These are phyloP conservation scores for Panagrolaimus sp. DNA, from an alignment of 1,140 invertebrate genomes.

Conservation along the genomic window DNA sequence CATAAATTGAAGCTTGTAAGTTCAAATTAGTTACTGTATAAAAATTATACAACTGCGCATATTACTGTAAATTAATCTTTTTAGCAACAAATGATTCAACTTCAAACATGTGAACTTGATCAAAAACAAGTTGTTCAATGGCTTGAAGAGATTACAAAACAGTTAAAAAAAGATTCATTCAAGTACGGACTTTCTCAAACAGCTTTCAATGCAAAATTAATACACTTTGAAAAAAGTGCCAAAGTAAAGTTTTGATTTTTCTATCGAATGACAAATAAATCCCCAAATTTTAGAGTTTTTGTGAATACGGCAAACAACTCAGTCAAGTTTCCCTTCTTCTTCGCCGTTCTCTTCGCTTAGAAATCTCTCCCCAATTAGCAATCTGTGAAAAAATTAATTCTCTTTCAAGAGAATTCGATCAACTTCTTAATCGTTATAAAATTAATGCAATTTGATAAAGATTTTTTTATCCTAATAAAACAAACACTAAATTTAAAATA, in stretches of 20 bases:
- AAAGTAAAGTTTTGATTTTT: not conserved
- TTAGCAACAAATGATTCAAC: constrained; percentile 13
- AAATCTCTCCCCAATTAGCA: not conserved
- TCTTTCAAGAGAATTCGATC: not conserved
- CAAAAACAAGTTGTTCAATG: constrained; percentile 8
- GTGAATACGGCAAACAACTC: constrained; percentile 7
- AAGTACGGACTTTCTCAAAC: not conserved
- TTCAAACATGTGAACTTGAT: not conserved
- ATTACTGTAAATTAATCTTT: no score
- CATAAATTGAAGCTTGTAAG: not conserved
- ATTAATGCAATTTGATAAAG: not conserved
- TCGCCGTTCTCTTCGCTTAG: not conserved
- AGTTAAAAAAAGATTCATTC: not conserved
- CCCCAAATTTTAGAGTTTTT: not conserved
- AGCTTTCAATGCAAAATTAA: constrained; percentile 1
- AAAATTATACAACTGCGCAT: no score
- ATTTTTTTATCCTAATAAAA: constrained; percentile 1
- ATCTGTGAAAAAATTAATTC: constrained; percentile 7
- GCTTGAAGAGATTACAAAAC: constrained; percentile 3
- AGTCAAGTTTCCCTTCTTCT: constrained; percentile 11
- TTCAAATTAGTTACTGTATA: no score
- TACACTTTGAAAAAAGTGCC: constrained; percentile 5
- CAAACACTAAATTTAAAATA: not conserved
- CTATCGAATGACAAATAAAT: not conserved
- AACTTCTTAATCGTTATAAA: constrained; percentile 6